phyloP scores from a whole-genome alignment of 2,113 vertebrate species.

The Capricornis sumatraensis region DNA sequence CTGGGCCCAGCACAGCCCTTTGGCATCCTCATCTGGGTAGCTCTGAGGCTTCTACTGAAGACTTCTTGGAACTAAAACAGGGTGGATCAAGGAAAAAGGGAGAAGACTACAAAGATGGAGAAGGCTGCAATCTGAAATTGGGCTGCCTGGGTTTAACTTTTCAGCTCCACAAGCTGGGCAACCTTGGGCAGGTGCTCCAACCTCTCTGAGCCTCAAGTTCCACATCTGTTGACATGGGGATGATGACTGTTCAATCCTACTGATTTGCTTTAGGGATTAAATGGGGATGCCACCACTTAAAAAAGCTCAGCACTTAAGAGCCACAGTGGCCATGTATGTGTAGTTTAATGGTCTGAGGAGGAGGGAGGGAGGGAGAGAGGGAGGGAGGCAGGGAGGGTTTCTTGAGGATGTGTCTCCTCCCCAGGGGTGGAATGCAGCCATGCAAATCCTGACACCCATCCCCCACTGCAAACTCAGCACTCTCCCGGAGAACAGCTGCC shows the following conservation, averaged over 20 bases:
- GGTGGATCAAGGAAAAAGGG: neutral
- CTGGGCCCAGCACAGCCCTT: neutral
- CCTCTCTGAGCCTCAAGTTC: neutral
- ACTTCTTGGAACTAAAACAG: neutral
- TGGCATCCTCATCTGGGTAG: neutral
- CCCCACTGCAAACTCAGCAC: neutral
- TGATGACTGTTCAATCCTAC: neutral
- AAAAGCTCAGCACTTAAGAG: neutral
- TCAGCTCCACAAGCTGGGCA: neutral
- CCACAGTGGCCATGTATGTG: fast-evolving
- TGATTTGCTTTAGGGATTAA: neutral
- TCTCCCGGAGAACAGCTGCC: neutral
- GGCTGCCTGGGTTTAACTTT: neutral
- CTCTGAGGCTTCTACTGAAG: neutral
- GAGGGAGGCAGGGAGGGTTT: neutral
- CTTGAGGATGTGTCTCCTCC: neutral
- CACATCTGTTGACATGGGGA: neutral
- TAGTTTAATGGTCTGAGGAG: neutral
- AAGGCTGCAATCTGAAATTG: neutral
- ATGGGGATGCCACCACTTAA: fast-evolving
- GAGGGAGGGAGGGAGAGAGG: neutral
- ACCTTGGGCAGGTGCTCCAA: neutral
- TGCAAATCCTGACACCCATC: neutral
- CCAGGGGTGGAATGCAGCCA: no score
- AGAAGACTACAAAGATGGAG: neutral